Base-by-base conservation (phyloP, 64 coral and sea anemone genomes). In the Montipora foliosa region DNA sequence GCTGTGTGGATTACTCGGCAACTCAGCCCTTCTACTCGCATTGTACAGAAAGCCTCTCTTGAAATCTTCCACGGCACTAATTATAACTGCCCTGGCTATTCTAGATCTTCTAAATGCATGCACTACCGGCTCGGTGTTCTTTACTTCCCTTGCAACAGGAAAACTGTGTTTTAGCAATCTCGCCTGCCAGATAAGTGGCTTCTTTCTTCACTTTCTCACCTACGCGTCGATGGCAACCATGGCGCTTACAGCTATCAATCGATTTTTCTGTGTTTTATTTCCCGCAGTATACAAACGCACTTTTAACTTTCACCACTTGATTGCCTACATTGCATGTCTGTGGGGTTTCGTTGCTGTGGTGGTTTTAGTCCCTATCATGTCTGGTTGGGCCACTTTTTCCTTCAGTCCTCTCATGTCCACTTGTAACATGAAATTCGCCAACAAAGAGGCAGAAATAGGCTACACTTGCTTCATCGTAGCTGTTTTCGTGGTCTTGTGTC, bases 311-410 rank as follows among this genome's bases (percentile, higher is more conserved):
- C 71, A 44, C 8, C 78, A 79, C 11, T 76, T 87, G 8, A 29
- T 88, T 62, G 12, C 76, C 16, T 66, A 76, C 67, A 83, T 94
- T 37, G 44, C 16, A 5, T 79, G 52, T 8, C 52, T 94, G 24
- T 94, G 92, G 92, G 4, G 62, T 44, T 70, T 94, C 22, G 69
- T 88, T 2, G 51, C 20, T 6, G 74, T 81, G 25, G 68, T 77
- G 61, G 88, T 89, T 15, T 66, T 49, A 24, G 47, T 76, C 61
- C 91, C 21, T 49, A 68, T 19, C 15, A 67, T 45, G 55, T n/a
- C 7, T 72, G 44, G 44, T 29, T 64, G 22, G 57, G 37, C 57
- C 8, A 7, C 15, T 1, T 48, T 84, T 49, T 10, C 29, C 21
- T 84, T 84, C 82, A 70, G 49, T 37, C 82, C 82, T 0, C 5